Base-by-base conservation (phyloP, 2,888 invertebrate species). In the Aphidius colemani region DNA sequence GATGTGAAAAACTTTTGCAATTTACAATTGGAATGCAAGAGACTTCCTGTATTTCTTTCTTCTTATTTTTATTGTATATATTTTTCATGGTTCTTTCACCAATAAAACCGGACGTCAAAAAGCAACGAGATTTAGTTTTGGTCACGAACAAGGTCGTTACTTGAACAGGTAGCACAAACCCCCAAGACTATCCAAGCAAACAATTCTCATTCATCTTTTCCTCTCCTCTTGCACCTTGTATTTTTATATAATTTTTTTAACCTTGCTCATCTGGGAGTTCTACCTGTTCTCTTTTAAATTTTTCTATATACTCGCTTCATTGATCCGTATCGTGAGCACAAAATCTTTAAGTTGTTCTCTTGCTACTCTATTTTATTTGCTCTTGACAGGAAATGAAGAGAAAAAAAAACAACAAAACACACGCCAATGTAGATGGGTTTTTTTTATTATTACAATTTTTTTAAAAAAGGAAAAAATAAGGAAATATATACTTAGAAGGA, bases 161-260 rank as follows among this genome's bases (percentile, higher is more conserved):
- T 70, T 70, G 73, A 30, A 72, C 74, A 74, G 74, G 72, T 74
- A 64, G 57, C 64, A 57, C 44, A 39, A 60, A 53, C 50, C 50
- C 41, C 41, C 49, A 45, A 41, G 51, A 63, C 51, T 49, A 58
- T 55, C 53, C 56, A 50, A 62, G 64, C 61, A 61, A 61, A 63
- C 68, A 67, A 62, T 61, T 70, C 68, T 71, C 71, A 70, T 72
- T 71, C 68, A 68, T 71, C 67, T 68, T 70, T 70, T 71, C 68
- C 56, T 43, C 13, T n/a, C 57, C 13, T 18, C 9, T 11, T 41
- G 10, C 13, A 18, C 13, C 13, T 43, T 46, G 45, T 45, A 39
- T 30, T 11, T 44, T 11, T 66, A 67, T 64, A 30, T 30, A 30
- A 30, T 30, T 30, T 30, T 30, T 30, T 30, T 30, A 30, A 30